These are phyloP conservation scores for Margaritifera margaritifera DNA, from an alignment of 2,888 invertebrate genomes.

Conservation along the genomic window DNA sequence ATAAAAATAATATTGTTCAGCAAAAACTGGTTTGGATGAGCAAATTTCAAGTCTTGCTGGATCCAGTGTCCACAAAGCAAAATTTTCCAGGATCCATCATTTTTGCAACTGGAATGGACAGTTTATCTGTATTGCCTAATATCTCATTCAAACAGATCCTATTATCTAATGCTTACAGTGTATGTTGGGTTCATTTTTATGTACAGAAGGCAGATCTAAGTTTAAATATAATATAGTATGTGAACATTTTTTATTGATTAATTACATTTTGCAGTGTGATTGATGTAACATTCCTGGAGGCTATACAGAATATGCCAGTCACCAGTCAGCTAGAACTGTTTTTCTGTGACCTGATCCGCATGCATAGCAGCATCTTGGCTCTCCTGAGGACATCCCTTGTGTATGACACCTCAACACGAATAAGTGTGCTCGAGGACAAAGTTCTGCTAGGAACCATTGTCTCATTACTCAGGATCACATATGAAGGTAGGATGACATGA, in stretches of 20 bases:
- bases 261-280: slow-evolving; percentile 50
- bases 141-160: no score
- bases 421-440: slow-evolving; percentile 54
- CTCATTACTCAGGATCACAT: slow-evolving; percentile 57
- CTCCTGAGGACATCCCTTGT: slow-evolving; percentile 54
- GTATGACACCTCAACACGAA: slow-evolving; percentile 53
- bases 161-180: no score
- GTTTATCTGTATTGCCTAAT: no score
- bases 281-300: slow-evolving; percentile 58
- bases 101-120: no score
- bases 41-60: no score
- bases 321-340: slow-evolving; percentile 53
- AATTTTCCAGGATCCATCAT: no score
- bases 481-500: slow-evolving; percentile 42
- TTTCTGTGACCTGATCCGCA: slow-evolving; percentile 61
- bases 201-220: no score
- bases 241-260: not conserved
- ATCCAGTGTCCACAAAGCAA: no score
- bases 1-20: no score
- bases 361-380: slow-evolving; percentile 56
- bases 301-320: slow-evolving; percentile 39
- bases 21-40: no score
- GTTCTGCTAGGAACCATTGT: slow-evolving; percentile 55
- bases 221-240: not conserved
- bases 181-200: no score